Base-by-base conservation (phyloP, 2,888 invertebrate species). In the Cephonodes hylas region DNA sequence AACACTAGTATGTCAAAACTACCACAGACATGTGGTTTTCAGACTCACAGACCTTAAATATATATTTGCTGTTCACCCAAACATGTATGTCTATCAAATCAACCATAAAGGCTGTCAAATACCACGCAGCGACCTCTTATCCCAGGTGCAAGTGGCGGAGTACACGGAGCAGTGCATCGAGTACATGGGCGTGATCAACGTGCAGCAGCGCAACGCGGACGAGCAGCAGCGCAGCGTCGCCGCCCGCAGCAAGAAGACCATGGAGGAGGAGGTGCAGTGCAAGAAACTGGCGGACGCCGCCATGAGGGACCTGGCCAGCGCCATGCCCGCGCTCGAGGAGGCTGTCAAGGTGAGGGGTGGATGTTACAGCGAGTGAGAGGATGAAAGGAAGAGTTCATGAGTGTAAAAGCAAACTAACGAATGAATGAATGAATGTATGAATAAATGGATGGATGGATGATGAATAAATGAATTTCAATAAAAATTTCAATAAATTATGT, bases 321-420 rank as follows among this genome's bases (percentile, higher is more conserved):
- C 97, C 2, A 95, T 98, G 94, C 98, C 98, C 0, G 97, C 97
- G 13, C 86, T 98, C 0, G 95, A 97, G 42, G 97, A 96, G 74
- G 98, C 98, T 25, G 94, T 96, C 1, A 90, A 89, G 85, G 90
- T 88, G 59, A 5, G 15, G 7, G 10, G 10, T 22, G 13, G 13
- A 44, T 18, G 18, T 5, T 2, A 20, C 44, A 44, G 44, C 18
- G 20, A 18, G 7, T 8, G n/a, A 44, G 18, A 44, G 7, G 18
- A 44, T 44, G 18, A 7, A 44, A 18, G 44, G 20, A 18, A n/a
- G n/a, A n/a, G n/a, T n/a, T n/a, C n/a, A n/a, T n/a, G n/a, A n/a
- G n/a, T n/a, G n/a, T n/a, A n/a, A n/a, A n/a, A n/a, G n/a, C n/a
- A n/a, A n/a, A n/a, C n/a, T n/a, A n/a, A n/a, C n/a, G n/a, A n/a